These are phyloP conservation scores for Lordiphosa collinella DNA, from an alignment of 1,140 invertebrate genomes.

Conservation along the genomic window DNA sequence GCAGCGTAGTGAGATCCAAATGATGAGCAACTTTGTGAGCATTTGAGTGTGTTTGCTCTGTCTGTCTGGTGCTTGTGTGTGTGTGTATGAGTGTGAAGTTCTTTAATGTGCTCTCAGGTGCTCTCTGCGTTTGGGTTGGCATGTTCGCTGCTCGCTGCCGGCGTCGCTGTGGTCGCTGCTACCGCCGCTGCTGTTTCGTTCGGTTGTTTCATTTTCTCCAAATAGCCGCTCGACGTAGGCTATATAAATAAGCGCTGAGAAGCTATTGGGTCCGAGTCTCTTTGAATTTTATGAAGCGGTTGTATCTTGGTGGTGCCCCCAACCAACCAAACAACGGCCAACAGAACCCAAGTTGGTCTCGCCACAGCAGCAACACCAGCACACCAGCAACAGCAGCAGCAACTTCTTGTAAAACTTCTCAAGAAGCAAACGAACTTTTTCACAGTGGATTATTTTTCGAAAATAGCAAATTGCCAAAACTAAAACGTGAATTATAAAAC, in stretches of 20 bases:
- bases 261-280: slow-evolving; percentile 79
- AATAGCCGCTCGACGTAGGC: slow-evolving; percentile 76
- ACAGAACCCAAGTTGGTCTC: slow-evolving; percentile 42
- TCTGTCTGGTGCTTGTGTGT: slow-evolving; percentile 22
- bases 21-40: slow-evolving; percentile 57
- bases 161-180: slow-evolving; percentile 12
- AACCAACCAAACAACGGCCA: slow-evolving; percentile 42
- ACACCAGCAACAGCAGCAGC: slow-evolving; percentile 2
- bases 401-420: slow-evolving; percentile 36
- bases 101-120: slow-evolving; percentile 43
- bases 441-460: slow-evolving; percentile 54
- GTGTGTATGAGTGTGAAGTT: slow-evolving; percentile 29
- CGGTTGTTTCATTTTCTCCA: slow-evolving; percentile 62
- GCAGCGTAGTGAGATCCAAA: slow-evolving; percentile 53
- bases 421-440: slow-evolving; percentile 48
- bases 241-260: slow-evolving; percentile 80
- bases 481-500: slow-evolving; percentile 21
- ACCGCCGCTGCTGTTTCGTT: slow-evolving; percentile 29
- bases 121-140: slow-evolving; percentile 5
- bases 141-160: not conserved
- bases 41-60: slow-evolving; percentile 53
- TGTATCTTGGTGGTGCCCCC: slow-evolving; percentile 75
- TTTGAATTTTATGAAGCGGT: slow-evolving; percentile 80
- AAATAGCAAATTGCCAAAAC: not conserved
- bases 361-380: slow-evolving; percentile 15